Percentiles rank a stretch among this genome's conserved stretches.
Evolutionary conservation across 2,797 vertebrate species (phyloP).

Genomic region (Enteromius viviparus): DNA sequence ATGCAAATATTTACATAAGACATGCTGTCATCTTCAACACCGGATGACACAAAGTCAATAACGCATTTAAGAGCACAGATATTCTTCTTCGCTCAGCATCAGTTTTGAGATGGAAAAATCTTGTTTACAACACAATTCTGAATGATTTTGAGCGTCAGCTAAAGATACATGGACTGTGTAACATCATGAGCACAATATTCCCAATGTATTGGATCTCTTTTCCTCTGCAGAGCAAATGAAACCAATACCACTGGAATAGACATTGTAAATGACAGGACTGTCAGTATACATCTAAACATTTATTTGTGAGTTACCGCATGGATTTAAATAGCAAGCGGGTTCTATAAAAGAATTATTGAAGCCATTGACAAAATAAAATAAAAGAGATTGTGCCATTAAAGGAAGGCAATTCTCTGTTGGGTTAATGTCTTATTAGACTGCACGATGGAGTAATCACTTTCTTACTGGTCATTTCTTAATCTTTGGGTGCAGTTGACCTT

Average conservation of each 20-base stretch:
- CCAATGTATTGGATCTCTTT: constrained; percentile 7
- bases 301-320: constrained; percentile 17
- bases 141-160: constrained; percentile 16
- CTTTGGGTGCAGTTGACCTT: constrained; percentile 38
- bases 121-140: constrained; percentile 7
- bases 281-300: constrained; percentile 22
- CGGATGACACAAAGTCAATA: constrained; percentile 2
- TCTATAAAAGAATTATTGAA: constrained; percentile 12
- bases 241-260: constrained; percentile 11
- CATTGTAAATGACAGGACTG: constrained; percentile 25
- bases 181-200: background rate
- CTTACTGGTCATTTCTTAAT: constrained; percentile 37
- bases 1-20: constrained; percentile 30
- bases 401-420: constrained; percentile 13
- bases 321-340: constrained; percentile 5
- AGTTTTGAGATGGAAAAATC: background rate
- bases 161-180: constrained; percentile 1
- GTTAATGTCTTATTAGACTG: constrained; percentile 23
- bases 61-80: background rate
- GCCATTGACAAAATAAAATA: background rate
- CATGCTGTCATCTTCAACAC: background rate
- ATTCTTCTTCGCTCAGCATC: constrained; percentile 1
- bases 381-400: constrained; percentile 8
- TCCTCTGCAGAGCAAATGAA: constrained; percentile 35
- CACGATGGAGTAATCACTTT: constrained; percentile 9